These are phyloP conservation scores for Buceros bicornis DNA, from an alignment of 2,797 vertebrate species.

Conservation along the genomic window DNA sequence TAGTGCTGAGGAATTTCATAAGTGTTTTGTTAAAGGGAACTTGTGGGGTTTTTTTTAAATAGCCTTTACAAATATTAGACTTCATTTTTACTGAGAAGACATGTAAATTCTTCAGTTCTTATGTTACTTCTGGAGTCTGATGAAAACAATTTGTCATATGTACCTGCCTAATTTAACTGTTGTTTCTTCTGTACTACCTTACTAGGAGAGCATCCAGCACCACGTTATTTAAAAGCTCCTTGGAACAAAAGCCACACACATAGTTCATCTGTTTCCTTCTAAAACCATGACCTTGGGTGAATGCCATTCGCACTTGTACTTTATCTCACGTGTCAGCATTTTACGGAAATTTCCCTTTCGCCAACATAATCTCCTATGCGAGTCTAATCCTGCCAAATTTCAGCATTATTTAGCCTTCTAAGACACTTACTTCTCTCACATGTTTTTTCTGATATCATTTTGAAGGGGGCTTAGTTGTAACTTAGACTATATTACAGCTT, in stretches of 20 bases:
- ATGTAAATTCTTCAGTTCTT: not conserved
- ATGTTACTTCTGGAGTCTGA: not conserved
- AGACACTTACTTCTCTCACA: not conserved
- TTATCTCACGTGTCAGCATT: not conserved
- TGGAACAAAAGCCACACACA: slow-evolving; percentile 14
- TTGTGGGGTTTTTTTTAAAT: not conserved
- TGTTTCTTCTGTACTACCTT: not conserved
- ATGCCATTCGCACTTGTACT: slow-evolving; percentile 1
- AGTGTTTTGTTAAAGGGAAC: not conserved
- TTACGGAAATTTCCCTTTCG: slow-evolving; percentile 7
- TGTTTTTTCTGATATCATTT: not conserved
- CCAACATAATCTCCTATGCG: not conserved
- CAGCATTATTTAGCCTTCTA: not conserved
- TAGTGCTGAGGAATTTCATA: not conserved
- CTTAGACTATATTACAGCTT: not conserved
- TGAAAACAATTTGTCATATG: not conserved
- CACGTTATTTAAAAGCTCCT: slow-evolving; percentile 8
- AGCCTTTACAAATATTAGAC: not conserved
- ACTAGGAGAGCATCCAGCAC: not conserved
- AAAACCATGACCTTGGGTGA: not conserved
- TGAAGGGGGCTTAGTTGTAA: not conserved
- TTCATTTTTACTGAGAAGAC: not conserved
- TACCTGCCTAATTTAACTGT: not conserved
- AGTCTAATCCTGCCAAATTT: not conserved
- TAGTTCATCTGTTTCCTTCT: slow-evolving; percentile 25